Evolutionary conservation across 2,113 vertebrate genomes (phyloP).

Genomic region (Poeciliopsis prolifica): DNA sequence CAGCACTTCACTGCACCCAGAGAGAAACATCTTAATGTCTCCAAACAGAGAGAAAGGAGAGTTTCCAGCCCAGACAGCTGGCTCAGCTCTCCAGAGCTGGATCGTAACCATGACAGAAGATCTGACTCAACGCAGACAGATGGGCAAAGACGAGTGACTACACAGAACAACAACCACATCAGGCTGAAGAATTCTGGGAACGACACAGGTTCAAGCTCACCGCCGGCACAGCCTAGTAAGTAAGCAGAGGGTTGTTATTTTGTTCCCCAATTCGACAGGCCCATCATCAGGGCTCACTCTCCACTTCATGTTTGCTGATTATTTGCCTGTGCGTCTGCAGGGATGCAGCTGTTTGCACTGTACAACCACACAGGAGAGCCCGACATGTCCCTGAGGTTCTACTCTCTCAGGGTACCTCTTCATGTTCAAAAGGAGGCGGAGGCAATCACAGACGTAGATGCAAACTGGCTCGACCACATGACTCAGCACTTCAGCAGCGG

Average conservation of each 20-base stretch:
- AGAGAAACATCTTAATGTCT: conserved; percentile 25
- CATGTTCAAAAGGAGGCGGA: conserved; percentile 86
- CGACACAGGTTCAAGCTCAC: conserved; percentile 28
- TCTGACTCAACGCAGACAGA: conserved; percentile 12
- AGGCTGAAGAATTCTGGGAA: conserved; percentile 46
- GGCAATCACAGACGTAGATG: conserved; percentile 84
- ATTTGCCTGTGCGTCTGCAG: conserved; percentile 64
- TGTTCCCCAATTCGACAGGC: not conserved
- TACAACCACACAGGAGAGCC: conserved; percentile 88
- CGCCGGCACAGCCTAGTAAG: conserved; percentile 61
- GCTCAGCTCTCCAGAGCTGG: conserved; percentile 54
- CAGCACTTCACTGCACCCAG: conserved; percentile 5
- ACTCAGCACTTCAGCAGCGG: conserved; percentile 95
- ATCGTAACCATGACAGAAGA: conserved; percentile 22
- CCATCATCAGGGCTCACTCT: not conserved
- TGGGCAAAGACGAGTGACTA: conserved; percentile 28
- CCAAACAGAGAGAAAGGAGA: conserved; percentile 24
- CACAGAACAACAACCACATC: conserved; percentile 72
- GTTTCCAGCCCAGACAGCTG: conserved; percentile 52
- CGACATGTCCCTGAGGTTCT: conserved; percentile 83
- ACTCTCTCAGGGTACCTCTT: conserved; percentile 90
- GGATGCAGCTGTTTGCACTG: conserved; percentile 87
- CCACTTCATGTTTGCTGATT: not conserved
- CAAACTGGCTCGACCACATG: conserved; percentile 97
- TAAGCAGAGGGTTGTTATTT: conserved; percentile 17